These are phyloP conservation scores for Neria commutata DNA, from an alignment of 2,888 invertebrate genomes.

Conservation along the genomic window DNA sequence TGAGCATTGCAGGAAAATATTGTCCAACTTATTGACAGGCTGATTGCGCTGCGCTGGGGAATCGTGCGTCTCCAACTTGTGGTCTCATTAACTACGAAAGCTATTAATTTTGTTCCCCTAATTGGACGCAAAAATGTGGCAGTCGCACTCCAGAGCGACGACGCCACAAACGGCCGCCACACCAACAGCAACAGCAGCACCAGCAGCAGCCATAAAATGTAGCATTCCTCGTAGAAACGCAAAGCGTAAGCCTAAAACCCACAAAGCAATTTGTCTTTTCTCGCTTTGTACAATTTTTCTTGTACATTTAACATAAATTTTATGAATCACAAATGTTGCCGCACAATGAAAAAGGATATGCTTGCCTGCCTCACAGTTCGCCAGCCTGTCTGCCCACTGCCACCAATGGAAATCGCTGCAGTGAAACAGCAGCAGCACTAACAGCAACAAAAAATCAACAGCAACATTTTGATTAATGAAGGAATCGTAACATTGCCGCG, in stretches of 20 bases:
- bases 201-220: background rate
- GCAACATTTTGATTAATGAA: background rate
- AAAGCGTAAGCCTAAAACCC: background rate
- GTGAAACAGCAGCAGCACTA: background rate
- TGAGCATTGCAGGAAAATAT: no score
- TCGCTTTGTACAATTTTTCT: background rate
- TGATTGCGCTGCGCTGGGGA: no score
- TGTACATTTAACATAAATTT: conserved; percentile 21
- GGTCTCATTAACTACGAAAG: no score
- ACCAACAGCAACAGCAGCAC: conserved; percentile 8
- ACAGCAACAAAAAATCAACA: background rate
- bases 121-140: conserved; percentile 5
- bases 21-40: no score
- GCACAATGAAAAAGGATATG: background rate
- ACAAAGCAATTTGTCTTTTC: conserved; percentile 12
- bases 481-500: background rate
- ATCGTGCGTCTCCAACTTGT: no score
- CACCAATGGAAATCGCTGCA: no score
- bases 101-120: conserved; percentile 13
- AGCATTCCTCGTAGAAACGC: background rate
- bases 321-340: conserved; percentile 1
- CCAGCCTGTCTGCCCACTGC: no score
- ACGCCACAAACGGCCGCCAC: no score
- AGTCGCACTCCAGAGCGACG: no score
- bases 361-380: no score